These are phyloP conservation scores for Lucilia sericata DNA, from an alignment of 1,140 invertebrate genomes.

Conservation along the genomic window DNA sequence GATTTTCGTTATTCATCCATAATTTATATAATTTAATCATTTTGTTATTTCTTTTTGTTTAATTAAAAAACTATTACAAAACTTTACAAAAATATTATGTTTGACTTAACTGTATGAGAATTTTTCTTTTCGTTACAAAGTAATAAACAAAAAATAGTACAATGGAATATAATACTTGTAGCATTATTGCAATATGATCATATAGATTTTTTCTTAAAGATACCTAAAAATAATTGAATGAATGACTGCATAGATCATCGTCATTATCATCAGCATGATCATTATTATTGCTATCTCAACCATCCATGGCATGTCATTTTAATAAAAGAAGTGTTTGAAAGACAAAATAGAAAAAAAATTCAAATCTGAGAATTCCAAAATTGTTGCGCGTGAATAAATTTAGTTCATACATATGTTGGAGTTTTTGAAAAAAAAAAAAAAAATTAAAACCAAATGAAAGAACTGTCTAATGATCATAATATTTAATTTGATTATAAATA, in stretches of 20 bases:
- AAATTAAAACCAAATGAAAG: no score
- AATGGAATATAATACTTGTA: neutral
- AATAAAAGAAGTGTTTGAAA: neutral
- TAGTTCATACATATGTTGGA: neutral
- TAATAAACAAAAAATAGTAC: neutral
- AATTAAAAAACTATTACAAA: neutral
- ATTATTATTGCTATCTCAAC: neutral
- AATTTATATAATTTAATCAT: neutral
- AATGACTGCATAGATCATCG: neutral
- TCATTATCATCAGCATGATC: neutral
- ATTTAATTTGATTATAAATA: no score
- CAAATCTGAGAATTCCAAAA: neutral
- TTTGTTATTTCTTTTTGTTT: neutral
- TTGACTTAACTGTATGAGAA: neutral
- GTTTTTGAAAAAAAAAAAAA: neutral
- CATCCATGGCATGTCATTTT: neutral
- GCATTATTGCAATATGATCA: neutral
- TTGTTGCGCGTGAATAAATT: constrained; percentile 16
- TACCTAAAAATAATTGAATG: no score
- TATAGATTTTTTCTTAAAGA: no score
- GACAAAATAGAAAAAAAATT: neutral
- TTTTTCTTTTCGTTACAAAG: neutral
- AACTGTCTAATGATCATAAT: no score
- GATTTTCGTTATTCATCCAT: neutral
- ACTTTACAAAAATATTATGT: neutral